Evolutionary conservation across 2,888 invertebrate genomes (phyloP), one percentile per base, ranked within the genome.

Genomic region (Eupithecia exiguata): DNA sequence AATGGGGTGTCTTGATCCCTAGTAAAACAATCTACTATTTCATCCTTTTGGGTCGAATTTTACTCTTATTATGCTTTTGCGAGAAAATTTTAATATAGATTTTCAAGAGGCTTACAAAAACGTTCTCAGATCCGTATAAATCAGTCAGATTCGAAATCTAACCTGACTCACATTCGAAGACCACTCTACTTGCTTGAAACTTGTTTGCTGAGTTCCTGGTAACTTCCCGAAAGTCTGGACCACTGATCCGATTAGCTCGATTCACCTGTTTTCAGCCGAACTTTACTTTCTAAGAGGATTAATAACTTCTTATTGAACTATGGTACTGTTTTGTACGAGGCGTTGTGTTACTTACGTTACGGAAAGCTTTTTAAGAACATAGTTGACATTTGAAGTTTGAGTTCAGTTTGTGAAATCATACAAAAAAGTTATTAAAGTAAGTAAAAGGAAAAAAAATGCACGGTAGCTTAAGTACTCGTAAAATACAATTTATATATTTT

Each of bases 161-260:
- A 65, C 38, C 36, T 38, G 65, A n/a, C 66, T 7, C 21, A 38
- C 36, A 36, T 63, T 65, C 1, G 25, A 1, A 21, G 40, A 66
- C 36, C 66, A 66, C 66, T 66, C 40, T 14, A 43, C 62, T 21
- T 40, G 40, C 66, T 40, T 21, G 40, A 66, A 66, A 40, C 40
- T 40, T 65, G 63, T 40, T 40, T 65, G 10, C 65, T 21, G 38
- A 35, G n/a, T 5, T 36, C 36, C 36, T n/a, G 7, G 21, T 5
- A 71, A 69, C 69, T 70, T 72, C 16, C 43, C 63, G 68, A 74
- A 77, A 79, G 74, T 77, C 78, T 75, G 77, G 79, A 69, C 35
- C 69, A 36, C 71, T 83, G 79, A 84, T 81, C 79, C 68, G 81
- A 83, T 83, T 81, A 84, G 76, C 77, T 74, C 70, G 70, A 77